phyloP scores from a whole-genome alignment of 2,797 vertebrate genomes.

The Microctenopoma stevenorrisi region DNA sequence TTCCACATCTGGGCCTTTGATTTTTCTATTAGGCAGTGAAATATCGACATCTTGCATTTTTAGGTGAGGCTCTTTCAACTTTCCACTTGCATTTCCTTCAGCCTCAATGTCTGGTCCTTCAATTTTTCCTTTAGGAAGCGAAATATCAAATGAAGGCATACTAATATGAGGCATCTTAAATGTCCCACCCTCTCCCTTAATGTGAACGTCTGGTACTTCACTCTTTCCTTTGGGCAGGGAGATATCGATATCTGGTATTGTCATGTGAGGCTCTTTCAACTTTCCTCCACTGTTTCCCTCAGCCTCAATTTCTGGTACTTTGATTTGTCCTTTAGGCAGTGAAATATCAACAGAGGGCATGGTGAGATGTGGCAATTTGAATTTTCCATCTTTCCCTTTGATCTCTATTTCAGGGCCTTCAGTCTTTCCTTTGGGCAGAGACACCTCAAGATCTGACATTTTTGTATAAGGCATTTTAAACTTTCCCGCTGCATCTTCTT shows the following conservation, averaged over 20 bases:
- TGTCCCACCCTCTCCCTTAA: conserved; percentile 16
- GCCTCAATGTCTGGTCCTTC: conserved; percentile 3
- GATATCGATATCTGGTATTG: conserved; percentile 53
- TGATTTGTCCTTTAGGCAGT: neutral
- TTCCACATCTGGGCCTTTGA: conserved; percentile 45
- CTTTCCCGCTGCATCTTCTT: conserved; percentile 43
- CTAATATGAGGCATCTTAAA: conserved; percentile 48
- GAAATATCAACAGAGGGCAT: conserved; percentile 70
- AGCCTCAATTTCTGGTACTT: conserved; percentile 27
- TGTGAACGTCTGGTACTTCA: conserved; percentile 33
- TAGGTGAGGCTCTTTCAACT: conserved; percentile 55
- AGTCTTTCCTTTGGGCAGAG: neutral
- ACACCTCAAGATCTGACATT: conserved; percentile 43
- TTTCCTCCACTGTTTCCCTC: conserved; percentile 53
- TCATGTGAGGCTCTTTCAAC: conserved; percentile 45
- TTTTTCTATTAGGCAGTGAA: conserved; percentile 55
- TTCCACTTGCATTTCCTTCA: conserved; percentile 10
- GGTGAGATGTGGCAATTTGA: conserved; percentile 72
- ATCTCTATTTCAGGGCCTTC: neutral
- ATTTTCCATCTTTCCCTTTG: conserved; percentile 47
- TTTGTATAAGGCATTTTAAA: conserved; percentile 72
- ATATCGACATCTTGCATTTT: conserved; percentile 64
- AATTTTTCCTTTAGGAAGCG: conserved; percentile 57
- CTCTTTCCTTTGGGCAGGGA: conserved; percentile 64
- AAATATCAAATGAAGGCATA: conserved; percentile 66